A percentile compares a stretch with the other conserved stretches of the same genome.
phyloP scores from a whole-genome alignment of 2,797 vertebrate genomes.

The Helicolenus hilgendorfi region DNA sequence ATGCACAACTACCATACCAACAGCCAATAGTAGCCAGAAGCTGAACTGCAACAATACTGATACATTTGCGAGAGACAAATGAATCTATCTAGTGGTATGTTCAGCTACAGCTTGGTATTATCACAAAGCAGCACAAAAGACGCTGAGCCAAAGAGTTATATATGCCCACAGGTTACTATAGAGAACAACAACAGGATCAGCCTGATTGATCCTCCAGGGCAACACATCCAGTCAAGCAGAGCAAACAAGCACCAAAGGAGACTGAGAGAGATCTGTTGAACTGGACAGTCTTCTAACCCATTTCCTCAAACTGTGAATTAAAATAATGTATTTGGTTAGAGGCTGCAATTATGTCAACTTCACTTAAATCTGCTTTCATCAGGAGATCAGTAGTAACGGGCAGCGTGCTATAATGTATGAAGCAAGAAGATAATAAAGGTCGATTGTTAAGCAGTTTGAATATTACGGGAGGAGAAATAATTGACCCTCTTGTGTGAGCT shows the following conservation, averaged over 20 bases:
- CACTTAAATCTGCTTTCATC: conserved; percentile 50
- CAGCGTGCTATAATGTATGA: not conserved
- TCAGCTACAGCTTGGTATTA: conserved; percentile 15
- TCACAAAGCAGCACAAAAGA: conserved; percentile 26
- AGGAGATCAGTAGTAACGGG: conserved; percentile 12
- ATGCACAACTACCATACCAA: conserved; percentile 2
- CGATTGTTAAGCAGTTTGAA: conserved; percentile 15
- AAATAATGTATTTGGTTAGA: conserved; percentile 47
- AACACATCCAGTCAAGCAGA: conserved; percentile 44
- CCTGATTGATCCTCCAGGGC: conserved; percentile 36
- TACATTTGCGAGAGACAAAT: conserved; percentile 29
- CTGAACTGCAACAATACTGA: conserved; percentile 16
- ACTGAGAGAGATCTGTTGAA: conserved; percentile 34
- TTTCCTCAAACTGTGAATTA: conserved; percentile 49
- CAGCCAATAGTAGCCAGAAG: conserved; percentile 17
- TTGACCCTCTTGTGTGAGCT: not conserved
- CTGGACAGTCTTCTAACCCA: conserved; percentile 19
- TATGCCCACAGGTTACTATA: conserved; percentile 35
- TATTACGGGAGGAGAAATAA: conserved; percentile 7
- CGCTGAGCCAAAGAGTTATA: conserved; percentile 26
- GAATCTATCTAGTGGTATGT: conserved; percentile 8
- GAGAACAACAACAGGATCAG: conserved; percentile 38
- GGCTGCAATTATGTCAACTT: conserved; percentile 50
- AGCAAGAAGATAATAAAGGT: conserved; percentile 9
- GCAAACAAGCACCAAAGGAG: conserved; percentile 45